Evolutionary conservation across 2,113 vertebrate species (phyloP).

Genomic region (Heloderma charlesbogerti): DNA sequence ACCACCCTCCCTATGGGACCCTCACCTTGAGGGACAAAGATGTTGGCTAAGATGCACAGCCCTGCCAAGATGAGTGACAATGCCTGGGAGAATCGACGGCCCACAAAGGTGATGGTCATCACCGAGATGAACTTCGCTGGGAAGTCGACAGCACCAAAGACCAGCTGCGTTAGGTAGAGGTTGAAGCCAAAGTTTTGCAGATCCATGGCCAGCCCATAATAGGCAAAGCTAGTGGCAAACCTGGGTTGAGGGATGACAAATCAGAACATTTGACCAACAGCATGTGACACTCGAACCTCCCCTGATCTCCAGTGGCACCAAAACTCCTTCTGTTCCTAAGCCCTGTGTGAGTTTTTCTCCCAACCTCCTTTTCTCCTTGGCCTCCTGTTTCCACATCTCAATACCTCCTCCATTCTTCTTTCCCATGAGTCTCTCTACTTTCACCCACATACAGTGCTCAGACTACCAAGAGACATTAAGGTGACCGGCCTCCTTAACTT

Average conservation of each 20-base stretch:
- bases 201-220: conserved; percentile 79
- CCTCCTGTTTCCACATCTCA: too few species aligned
- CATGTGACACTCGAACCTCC: too few species aligned
- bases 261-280: neutral
- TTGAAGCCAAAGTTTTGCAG: conserved; percentile 80
- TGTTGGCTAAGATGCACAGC: conserved; percentile 78
- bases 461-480: too few species aligned
- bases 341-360: neutral
- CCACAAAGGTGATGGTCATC: conserved; percentile 75
- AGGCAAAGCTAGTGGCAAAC: conserved; percentile 84
- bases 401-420: too few species aligned
- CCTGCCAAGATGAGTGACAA: conserved; percentile 78
- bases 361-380: too few species aligned
- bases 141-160: conserved; percentile 81
- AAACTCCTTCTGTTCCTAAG: neutral
- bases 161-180: conserved; percentile 82
- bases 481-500: too few species aligned
- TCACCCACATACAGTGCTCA: too few species aligned
- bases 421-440: too few species aligned
- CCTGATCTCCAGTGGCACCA: neutral
- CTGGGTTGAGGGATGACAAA: conserved; percentile 22
- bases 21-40: conserved; percentile 76
- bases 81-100: conserved; percentile 73
- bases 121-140: conserved; percentile 76
- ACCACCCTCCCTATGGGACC: neutral